These are phyloP conservation scores for Excalfactoria chinensis DNA, from an alignment of 2,113 vertebrate species.

Conservation along the genomic window DNA sequence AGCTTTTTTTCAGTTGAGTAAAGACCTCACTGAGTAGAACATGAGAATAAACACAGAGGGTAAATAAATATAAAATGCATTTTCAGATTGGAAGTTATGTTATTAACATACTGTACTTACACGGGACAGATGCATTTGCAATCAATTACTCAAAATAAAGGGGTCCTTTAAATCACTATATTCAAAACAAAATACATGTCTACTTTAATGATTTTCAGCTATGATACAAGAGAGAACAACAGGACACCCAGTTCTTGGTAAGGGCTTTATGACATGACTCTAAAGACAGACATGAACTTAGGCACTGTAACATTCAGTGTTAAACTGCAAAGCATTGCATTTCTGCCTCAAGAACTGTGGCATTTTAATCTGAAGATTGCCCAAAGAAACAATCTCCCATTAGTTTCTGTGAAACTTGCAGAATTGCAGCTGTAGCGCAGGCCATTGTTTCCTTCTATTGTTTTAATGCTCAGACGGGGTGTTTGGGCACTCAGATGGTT, in stretches of 20 bases:
- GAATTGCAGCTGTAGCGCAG: background rate
- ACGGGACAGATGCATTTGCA: background rate
- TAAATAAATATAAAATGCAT: background rate
- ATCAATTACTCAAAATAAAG: background rate
- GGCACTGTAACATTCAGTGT: background rate
- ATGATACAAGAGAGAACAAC: background rate
- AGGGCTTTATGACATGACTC: background rate
- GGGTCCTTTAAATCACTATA: background rate
- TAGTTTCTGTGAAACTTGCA: background rate
- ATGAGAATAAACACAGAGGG: background rate
- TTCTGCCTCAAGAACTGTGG: background rate
- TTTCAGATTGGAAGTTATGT: background rate
- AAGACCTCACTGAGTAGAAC: background rate
- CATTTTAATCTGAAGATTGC: background rate
- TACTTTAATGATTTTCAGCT: background rate
- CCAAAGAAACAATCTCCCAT: background rate
- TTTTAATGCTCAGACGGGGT: background rate
- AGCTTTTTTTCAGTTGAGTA: background rate
- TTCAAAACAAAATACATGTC: background rate
- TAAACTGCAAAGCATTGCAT: background rate
- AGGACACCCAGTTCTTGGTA: background rate
- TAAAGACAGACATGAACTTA: background rate
- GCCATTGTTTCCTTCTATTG: background rate
- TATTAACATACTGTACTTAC: background rate
- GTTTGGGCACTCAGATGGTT: background rate